Evolutionary conservation across 2,888 invertebrate genomes (phyloP).

Genomic region (Chydorus sphaericus): DNA sequence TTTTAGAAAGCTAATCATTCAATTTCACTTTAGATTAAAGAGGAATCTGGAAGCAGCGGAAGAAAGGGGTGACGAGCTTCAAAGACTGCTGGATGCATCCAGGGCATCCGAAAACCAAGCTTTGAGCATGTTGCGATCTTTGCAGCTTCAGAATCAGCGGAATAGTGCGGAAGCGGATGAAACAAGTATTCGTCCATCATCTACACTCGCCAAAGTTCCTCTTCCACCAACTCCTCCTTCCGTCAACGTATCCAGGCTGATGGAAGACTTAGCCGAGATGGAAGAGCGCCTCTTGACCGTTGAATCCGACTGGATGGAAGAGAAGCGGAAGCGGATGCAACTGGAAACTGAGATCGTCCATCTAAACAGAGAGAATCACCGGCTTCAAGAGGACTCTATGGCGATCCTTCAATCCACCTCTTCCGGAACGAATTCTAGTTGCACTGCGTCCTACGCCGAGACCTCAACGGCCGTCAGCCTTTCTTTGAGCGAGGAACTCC

Average conservation of each 20-base stretch:
- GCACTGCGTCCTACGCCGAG: slow-evolving; percentile 2
- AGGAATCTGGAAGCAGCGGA: slow-evolving; percentile 65
- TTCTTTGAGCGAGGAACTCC: slow-evolving; percentile 1
- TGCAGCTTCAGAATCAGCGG: background rate
- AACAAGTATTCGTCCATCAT: too few species aligned
- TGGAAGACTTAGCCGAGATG: slow-evolving; percentile 5
- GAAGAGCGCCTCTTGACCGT: slow-evolving; percentile 47
- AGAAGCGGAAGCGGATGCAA: slow-evolving; percentile 55
- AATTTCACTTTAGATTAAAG: slow-evolving; percentile 43
- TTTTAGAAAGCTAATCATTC: too few species aligned
- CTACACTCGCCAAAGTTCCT: background rate
- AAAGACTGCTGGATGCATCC: slow-evolving; percentile 61
- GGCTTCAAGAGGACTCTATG: background rate
- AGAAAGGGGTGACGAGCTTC: slow-evolving; percentile 64
- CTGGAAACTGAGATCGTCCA: slow-evolving; percentile 60
- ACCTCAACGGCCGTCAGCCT: slow-evolving; percentile 16
- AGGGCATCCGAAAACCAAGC: slow-evolving; percentile 18
- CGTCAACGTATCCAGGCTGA: background rate
- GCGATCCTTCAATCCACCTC: slow-evolving; percentile 1
- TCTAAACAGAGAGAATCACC: slow-evolving; percentile 27
- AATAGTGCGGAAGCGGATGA: background rate
- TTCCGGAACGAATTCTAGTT: slow-evolving; percentile 5
- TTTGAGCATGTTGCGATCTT: background rate
- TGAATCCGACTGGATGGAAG: slow-evolving; percentile 49
- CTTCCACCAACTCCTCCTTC: background rate